Evolutionary conservation across 2,113 vertebrate genomes (phyloP).

Genomic region (Sciurus niger): DNA sequence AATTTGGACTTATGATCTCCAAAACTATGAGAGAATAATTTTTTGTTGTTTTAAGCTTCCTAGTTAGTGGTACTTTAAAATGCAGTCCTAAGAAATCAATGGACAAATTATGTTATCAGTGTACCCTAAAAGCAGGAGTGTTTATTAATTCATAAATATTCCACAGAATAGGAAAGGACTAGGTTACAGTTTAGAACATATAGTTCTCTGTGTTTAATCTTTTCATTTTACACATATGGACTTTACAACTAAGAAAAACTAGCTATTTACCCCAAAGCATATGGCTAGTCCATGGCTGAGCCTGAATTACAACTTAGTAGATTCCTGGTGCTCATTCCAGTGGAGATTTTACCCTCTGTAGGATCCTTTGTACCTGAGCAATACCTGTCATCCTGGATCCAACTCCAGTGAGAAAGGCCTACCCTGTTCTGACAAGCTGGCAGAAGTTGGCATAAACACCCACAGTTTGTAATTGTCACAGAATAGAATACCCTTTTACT

Average conservation of each 20-base stretch:
- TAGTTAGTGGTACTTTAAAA: neutral
- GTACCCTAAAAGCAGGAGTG: neutral
- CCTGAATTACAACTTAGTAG: neutral
- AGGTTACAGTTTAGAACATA: neutral
- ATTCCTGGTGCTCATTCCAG: neutral
- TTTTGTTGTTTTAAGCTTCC: neutral
- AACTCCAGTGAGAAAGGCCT: neutral
- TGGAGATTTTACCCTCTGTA: neutral
- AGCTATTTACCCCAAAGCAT: neutral
- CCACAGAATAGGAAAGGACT: neutral
- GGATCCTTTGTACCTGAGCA: neutral
- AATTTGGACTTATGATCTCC: neutral
- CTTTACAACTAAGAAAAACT: neutral
- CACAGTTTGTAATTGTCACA: constrained; percentile 60
- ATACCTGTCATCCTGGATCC: neutral
- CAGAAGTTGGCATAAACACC: neutral
- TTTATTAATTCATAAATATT: neutral
- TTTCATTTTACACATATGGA: neutral
- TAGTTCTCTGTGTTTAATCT: neutral
- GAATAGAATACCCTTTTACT: constrained; percentile 63
- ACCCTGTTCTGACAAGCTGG: neutral
- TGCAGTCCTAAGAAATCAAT: neutral
- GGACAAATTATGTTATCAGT: neutral
- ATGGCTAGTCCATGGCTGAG: neutral
- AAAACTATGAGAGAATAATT: neutral